Evolutionary conservation across 2,797 vertebrate genomes (phyloP).

Genomic region (Sphenodon punctatus): DNA sequence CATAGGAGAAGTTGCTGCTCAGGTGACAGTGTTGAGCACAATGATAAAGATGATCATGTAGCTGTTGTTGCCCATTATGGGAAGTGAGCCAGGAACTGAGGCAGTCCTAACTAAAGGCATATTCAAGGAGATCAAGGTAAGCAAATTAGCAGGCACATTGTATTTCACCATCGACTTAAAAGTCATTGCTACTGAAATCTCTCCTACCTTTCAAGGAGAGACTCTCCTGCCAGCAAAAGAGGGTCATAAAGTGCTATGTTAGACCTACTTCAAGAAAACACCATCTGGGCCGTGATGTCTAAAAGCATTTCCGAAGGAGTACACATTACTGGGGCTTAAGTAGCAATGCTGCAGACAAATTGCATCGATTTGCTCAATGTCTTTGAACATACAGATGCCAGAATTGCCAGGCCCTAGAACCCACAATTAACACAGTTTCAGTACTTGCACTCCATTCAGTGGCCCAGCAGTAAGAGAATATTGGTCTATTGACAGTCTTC

Average conservation of each 20-base stretch:
- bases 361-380: not conserved
- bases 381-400: not conserved
- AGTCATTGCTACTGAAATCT: not conserved
- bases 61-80: not conserved
- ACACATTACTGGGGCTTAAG: not conserved
- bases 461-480: not conserved
- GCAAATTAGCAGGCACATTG: not conserved
- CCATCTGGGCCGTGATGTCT: not conserved
- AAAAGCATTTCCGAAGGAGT: not conserved
- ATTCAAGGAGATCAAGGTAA: not conserved
- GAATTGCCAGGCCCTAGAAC: not conserved
- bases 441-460: not conserved
- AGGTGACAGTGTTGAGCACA: not conserved
- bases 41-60: not conserved
- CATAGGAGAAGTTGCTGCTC: not conserved
- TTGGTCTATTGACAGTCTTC: not conserved
- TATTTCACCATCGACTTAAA: not conserved
- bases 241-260: not conserved
- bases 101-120: not conserved
- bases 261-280: not conserved
- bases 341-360: not conserved
- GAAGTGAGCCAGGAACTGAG: not conserved
- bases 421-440: not conserved
- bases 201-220: not conserved
- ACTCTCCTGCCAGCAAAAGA: not conserved